A percentile compares a stretch with the other conserved stretches of the same genome.
Evolutionary conservation across 2,888 invertebrate genomes (phyloP).

Genomic region (Opisthograptis luteolata): DNA sequence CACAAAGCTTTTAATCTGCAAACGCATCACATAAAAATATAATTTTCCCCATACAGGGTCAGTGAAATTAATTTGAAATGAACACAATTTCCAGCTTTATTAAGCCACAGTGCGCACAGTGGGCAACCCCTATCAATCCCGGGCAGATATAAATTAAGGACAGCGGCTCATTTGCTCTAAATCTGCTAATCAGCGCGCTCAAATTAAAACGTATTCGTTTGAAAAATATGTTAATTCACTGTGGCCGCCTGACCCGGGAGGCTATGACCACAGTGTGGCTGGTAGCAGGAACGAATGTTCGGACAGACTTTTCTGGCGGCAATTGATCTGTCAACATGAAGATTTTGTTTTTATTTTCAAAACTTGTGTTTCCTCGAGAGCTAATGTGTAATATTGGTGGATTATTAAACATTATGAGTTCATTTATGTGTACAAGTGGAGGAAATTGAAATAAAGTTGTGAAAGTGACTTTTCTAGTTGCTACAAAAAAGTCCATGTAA

Average conservation of each 20-base stretch:
- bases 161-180: constrained; percentile 22
- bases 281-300: neutral
- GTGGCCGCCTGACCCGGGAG: constrained; percentile 19
- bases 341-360: too few species aligned
- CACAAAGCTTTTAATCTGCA: too few species aligned
- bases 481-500: too few species aligned
- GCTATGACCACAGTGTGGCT: constrained; percentile 3
- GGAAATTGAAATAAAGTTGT: too few species aligned
- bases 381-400: too few species aligned
- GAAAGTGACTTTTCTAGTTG: too few species aligned
- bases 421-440: too few species aligned
- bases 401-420: too few species aligned
- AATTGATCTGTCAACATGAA: too few species aligned
- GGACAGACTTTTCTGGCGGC: too few species aligned
- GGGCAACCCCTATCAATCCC: constrained; percentile 20
- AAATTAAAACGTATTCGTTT: constrained; percentile 31
- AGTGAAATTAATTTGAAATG: constrained; percentile 17
- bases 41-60: constrained; percentile 2
- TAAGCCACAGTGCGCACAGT: constrained; percentile 11
- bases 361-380: too few species aligned
- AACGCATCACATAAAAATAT: too few species aligned
- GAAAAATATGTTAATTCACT: constrained; percentile 35
- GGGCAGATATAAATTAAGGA: constrained; percentile 17
- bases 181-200: constrained; percentile 26
- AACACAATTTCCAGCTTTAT: constrained; percentile 18